phyloP scores from a whole-genome alignment of 1,140 invertebrate species.

The Periplaneta americana region DNA sequence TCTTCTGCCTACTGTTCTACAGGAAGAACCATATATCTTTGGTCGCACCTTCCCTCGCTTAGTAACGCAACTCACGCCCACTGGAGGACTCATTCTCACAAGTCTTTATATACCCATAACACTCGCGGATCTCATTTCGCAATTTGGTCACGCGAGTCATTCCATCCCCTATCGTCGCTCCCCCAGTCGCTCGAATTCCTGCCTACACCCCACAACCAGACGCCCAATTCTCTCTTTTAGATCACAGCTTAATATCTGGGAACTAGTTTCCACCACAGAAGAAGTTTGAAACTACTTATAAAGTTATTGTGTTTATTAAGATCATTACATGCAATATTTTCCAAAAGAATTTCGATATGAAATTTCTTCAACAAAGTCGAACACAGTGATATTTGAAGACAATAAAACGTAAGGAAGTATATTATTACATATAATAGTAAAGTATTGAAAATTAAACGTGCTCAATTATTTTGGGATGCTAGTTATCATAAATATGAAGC shows the following conservation, averaged over 20 bases:
- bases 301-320: no score
- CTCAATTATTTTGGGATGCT: no score
- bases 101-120: background rate
- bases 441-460: no score
- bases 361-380: no score
- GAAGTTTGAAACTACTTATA: no score
- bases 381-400: no score
- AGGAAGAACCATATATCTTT: background rate
- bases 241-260: background rate
- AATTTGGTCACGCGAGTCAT: constrained; percentile 9
- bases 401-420: no score
- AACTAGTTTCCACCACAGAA: no score
- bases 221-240: background rate
- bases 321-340: no score
- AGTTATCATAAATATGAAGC: no score
- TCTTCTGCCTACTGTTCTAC: background rate
- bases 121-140: background rate
- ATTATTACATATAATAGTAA: no score
- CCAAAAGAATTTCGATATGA: no score
- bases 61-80: background rate
- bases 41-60: background rate
- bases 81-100: background rate
- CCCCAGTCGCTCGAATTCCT: background rate
- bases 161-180: background rate
- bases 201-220: background rate